A percentile compares a stretch with the other conserved stretches of the same genome.
phyloP scores from a whole-genome alignment of 2,888 invertebrate genomes.

The Omphaloscelis lunosa region DNA sequence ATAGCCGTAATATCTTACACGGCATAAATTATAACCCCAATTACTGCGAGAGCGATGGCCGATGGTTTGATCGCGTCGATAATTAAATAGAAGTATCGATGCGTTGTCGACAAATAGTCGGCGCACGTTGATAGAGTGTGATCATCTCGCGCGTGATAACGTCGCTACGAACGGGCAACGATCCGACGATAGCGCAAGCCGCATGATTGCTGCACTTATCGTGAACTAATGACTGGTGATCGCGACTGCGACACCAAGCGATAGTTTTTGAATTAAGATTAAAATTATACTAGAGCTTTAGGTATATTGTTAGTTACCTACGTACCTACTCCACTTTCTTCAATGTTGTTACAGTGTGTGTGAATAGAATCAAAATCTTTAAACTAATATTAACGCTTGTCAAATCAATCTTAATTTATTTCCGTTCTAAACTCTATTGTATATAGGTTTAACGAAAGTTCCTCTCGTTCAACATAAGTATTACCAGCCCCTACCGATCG shows the following conservation, averaged over 20 bases:
- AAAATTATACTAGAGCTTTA: background rate
- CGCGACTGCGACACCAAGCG: constrained; percentile 4
- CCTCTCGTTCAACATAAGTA: background rate
- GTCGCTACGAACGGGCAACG: background rate
- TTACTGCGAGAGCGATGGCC: constrained; percentile 54
- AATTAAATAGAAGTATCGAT: constrained; percentile 73
- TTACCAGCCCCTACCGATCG: background rate
- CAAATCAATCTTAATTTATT: constrained; percentile 1
- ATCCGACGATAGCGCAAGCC: constrained; percentile 1
- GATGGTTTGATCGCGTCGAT: constrained; percentile 57
- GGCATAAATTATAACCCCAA: constrained; percentile 60
- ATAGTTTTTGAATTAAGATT: background rate
- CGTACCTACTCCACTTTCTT: background rate
- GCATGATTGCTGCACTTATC: constrained; percentile 1
- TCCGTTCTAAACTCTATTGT: background rate
- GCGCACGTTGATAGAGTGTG: constrained; percentile 62
- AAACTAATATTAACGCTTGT: background rate
- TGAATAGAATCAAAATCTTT: background rate
- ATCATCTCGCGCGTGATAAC: constrained; percentile 51
- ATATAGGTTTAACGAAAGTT: background rate
- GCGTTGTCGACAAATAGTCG: constrained; percentile 69
- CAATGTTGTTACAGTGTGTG: too few species aligned
- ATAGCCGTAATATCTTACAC: constrained; percentile 60
- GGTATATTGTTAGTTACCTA: background rate
- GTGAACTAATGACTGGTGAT: constrained; percentile 9